These are phyloP conservation scores for Cercocebus atys DNA, from an alignment of 2,113 vertebrate species.

Conservation along the genomic window DNA sequence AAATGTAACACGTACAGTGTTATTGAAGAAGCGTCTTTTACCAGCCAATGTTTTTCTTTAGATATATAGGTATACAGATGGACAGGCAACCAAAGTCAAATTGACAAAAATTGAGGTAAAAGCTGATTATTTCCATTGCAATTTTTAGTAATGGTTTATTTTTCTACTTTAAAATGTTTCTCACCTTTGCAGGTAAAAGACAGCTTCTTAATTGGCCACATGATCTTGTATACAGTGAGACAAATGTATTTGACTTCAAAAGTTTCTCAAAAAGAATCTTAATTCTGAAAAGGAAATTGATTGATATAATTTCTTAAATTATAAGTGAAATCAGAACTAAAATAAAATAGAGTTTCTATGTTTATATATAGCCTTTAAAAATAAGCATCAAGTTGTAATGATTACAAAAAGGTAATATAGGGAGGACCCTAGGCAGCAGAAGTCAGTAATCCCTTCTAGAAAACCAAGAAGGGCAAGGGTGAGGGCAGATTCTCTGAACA, in stretches of 20 bases:
- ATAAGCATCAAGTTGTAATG: not conserved
- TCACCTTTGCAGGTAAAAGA: not conserved
- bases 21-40: not conserved
- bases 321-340: not conserved
- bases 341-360: not conserved
- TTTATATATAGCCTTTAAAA: not conserved
- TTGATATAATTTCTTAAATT: not conserved
- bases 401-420: not conserved
- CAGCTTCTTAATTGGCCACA: not conserved
- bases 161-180: not conserved
- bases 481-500: not conserved
- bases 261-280: not conserved
- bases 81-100: not conserved
- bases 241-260: not conserved
- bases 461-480: not conserved
- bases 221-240: not conserved
- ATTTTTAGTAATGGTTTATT: not conserved
- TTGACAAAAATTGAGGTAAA: not conserved
- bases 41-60: not conserved
- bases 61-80: not conserved
- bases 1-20: not conserved
- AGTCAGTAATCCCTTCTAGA: not conserved
- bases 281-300: not conserved
- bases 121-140: not conserved
- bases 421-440: not conserved